phyloP scores from a whole-genome alignment of 1,140 invertebrate species.

The Neodiprion fabricii region DNA sequence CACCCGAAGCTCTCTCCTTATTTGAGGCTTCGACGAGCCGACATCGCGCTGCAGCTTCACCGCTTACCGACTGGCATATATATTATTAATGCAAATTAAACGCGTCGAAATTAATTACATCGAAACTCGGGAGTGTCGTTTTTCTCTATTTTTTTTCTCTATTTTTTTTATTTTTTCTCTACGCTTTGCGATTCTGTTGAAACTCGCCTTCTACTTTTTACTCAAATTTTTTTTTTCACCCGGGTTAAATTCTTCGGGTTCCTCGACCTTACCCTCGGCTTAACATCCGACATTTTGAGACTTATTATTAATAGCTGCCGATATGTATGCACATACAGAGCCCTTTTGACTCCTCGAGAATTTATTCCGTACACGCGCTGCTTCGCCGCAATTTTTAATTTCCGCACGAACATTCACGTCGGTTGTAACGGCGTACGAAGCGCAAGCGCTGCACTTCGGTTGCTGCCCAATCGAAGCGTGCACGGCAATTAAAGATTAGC shows the following conservation, averaged over 20 bases:
- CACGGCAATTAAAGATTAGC: no score
- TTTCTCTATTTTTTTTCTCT: no score
- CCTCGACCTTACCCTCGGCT: neutral
- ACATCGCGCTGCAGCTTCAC: neutral
- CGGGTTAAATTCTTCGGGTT: no score
- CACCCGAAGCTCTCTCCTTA: neutral
- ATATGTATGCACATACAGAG: neutral
- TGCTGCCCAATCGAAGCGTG: no score
- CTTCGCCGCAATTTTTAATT: neutral
- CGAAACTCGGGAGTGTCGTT: neutral
- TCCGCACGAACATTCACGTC: neutral
- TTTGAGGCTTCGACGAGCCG: neutral
- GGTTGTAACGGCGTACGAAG: no score
- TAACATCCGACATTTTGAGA: neutral
- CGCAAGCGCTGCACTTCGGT: no score
- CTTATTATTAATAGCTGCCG: neutral
- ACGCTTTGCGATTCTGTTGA: no score
- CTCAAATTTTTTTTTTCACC: no score
- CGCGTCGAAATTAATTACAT: conserved; percentile 13
- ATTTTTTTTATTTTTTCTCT: no score
- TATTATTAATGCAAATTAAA: conserved; percentile 16
- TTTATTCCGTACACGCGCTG: neutral
- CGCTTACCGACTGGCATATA: conserved; percentile 3
- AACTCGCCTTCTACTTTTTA: no score
- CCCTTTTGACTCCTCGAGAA: neutral